phyloP scores from a whole-genome alignment of 2,113 vertebrate genomes.

The Rhombomys opimus region DNA sequence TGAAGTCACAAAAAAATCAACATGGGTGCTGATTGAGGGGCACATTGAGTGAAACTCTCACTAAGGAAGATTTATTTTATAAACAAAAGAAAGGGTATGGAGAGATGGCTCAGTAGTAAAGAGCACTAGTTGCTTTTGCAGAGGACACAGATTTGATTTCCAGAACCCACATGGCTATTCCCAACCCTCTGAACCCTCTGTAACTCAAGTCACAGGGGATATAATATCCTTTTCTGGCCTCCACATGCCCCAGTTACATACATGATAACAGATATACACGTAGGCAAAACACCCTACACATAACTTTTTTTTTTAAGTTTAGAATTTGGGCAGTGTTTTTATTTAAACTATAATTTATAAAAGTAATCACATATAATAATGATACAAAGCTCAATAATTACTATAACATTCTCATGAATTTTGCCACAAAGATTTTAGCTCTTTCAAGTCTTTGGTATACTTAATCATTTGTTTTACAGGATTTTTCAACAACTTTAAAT shows the following conservation, averaged over 20 bases:
- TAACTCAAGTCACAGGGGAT: not conserved
- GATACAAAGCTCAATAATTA: not conserved
- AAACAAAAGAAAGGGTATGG: not conserved
- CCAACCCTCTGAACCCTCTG: not conserved
- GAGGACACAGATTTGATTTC: not conserved
- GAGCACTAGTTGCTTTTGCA: not conserved
- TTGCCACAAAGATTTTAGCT: not conserved
- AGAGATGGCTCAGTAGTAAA: too few species aligned
- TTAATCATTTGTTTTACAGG: not conserved
- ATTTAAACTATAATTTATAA: not conserved
- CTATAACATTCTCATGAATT: not conserved
- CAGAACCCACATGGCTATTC: not conserved
- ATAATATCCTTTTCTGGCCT: not conserved
- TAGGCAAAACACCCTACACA: not conserved
- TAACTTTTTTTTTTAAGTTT: not conserved
- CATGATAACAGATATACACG: not conserved
- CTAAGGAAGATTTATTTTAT: not conserved
- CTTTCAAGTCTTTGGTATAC: not conserved
- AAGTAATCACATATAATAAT: not conserved
- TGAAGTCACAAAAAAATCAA: fast-evolving
- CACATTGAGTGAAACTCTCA: not conserved
- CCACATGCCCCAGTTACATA: not conserved
- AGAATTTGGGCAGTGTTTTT: not conserved
- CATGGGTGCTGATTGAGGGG: not conserved
- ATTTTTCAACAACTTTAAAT: not conserved